Evolutionary conservation across 1,140 invertebrate species (phyloP).

Genomic region (Stratiolaelaps scimitus): DNA sequence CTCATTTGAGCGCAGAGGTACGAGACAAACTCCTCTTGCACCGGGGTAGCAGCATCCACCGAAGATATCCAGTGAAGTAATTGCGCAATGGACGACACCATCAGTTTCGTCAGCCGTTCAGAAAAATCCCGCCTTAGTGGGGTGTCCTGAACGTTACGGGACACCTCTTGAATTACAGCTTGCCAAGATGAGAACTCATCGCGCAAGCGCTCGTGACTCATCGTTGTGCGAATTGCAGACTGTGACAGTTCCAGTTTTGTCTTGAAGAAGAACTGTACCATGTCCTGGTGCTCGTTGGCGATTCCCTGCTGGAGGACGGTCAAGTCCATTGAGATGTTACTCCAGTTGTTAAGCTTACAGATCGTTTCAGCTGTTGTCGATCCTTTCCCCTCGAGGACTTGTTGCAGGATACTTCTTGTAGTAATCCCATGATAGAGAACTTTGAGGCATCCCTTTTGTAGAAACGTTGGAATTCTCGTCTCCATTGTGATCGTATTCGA

Average conservation of each 20-base stretch:
- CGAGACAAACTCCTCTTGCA: constrained; percentile 23
- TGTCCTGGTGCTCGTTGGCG: constrained; percentile 25
- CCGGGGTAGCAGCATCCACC: neutral
- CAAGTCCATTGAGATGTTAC: constrained; percentile 24
- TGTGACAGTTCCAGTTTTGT: constrained; percentile 19
- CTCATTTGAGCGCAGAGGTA: constrained; percentile 16
- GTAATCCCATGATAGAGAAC: constrained; percentile 23
- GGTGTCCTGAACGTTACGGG: constrained; percentile 3
- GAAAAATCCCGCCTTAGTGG: neutral
- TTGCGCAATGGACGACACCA: constrained; percentile 17
- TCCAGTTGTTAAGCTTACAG: constrained; percentile 15
- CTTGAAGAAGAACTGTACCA: constrained; percentile 24
- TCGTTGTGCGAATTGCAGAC: neutral
- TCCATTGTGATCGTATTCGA: constrained; percentile 18
- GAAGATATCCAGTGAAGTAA: constrained; percentile 20
- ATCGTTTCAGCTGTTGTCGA: constrained; percentile 7
- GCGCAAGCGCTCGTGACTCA: constrained; percentile 3
- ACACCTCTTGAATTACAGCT: constrained; percentile 11
- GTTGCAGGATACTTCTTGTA: constrained; percentile 3
- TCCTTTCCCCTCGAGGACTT: constrained; percentile 9
- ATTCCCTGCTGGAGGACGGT: constrained; percentile 14
- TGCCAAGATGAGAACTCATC: constrained; percentile 21
- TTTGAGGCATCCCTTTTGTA: constrained; percentile 16
- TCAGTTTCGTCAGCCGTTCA: neutral
- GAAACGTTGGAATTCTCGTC: neutral